Base-by-base conservation (phyloP, 2,888 invertebrate genomes). In the Luperina nickerlii region DNA sequence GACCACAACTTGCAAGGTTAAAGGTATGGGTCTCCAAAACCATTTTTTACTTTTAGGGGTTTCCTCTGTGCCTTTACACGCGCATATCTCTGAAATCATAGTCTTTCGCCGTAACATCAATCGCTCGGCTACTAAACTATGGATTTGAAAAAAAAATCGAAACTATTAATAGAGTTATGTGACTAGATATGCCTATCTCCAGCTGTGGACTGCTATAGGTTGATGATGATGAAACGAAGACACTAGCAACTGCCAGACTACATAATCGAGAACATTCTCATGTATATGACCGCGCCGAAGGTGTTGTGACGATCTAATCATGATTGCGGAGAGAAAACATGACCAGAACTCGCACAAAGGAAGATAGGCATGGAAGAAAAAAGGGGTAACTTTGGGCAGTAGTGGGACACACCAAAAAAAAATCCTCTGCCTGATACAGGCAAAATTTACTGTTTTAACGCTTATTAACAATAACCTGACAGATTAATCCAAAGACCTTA, bases 1-100 rank as follows among this genome's bases (percentile, higher is more conserved):
- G 98, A 74, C 99, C 99, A 66, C 99, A 99, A 93, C 97, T 99
- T 88, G 98, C 98, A 9, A 97, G 99, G 90, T 97, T 99, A 91
- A 99, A 99, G 97, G 97, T 97, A 92, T 78, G 62, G 6, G 6
- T 9, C 8, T 8, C 38, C 0, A n/a, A 72, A 15, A 1, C 60
- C 15, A 8, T 18, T 60, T 60, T n/a, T n/a, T 57, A 5, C 5
- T 60, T 54, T 51, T 51, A 51, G 51, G 51, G 51, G 7, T 51
- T 20, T 8, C 20, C 0, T 54, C 8, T 20, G 54, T 54, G 51
- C 20, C 20, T 51, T 24, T 24, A 57, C 57, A 1, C 0, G 9
- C 57, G 9, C 20, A n/a, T n/a, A 57, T n/a, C 11, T 57, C 57
- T 24, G 57, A 57, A 9, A 57, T 9, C 24, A 24, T 24, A 57